Evolutionary conservation across 2,797 vertebrate species (phyloP), one percentile per base, ranked within the genome.

Genomic region (Protosalanx chinensis): DNA sequence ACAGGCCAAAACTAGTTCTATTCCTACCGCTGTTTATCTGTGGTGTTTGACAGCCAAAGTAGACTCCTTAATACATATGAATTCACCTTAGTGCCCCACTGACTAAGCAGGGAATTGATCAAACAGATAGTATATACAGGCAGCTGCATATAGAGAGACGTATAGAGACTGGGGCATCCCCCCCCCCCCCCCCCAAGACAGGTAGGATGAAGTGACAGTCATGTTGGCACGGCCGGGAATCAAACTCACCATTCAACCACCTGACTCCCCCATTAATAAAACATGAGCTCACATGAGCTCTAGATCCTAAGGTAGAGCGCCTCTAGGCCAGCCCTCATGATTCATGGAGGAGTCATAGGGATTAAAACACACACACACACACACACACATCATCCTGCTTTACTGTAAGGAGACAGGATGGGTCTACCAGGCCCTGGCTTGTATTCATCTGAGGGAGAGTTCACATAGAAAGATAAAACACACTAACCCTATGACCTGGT

Each of bases 81-180:
- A 81, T 74, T 72, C 35, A 71, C 70, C 77, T 71, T 32, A 49
- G 49, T 5, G 41, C 4, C 27, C 32, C 53, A 72, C 4, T 8
- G 41, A 79, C 79, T 67, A 76, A 67, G 77, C 75, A 66, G 68
- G 68, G 75, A 73, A 5, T 32, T 33, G 61, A n/a, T n/a, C n/a
- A 18, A 16, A 33, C 5, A 15, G 13, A 5, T n/a, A 29, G 23
- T 29, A n/a, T n/a, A n/a, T n/a, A n/a, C n/a, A n/a, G n/a, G n/a
- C n/a, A n/a, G n/a, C n/a, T n/a, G n/a, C n/a, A n/a, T n/a, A n/a
- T n/a, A 23, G 33, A 20, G 33, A 8, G 10, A 10, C 7, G 10
- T 33, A 64, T 7, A 3, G 63, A 37, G 35, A 64, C n/a, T n/a
- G n/a, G n/a, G n/a, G n/a, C n/a, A n/a, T n/a, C n/a, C n/a, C n/a